These are phyloP conservation scores for Camelus bactrianus DNA, from an alignment of 2,113 vertebrate species.

Conservation along the genomic window DNA sequence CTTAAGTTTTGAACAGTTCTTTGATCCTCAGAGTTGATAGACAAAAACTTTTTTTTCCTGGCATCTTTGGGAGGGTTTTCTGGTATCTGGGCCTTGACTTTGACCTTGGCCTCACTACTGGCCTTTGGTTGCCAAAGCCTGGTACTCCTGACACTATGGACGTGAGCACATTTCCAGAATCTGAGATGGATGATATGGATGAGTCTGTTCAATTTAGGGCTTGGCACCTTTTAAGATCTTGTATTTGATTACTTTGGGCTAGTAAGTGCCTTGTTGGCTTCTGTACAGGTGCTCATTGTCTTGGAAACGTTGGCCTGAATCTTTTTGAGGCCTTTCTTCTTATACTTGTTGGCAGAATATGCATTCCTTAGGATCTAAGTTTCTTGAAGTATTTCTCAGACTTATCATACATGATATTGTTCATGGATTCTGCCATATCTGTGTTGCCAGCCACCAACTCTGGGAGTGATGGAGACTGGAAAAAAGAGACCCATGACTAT, in stretches of 20 bases:
- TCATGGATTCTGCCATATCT: conserved; percentile 94
- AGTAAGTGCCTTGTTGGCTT: neutral
- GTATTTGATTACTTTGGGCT: conserved; percentile 37
- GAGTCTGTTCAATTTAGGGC: neutral
- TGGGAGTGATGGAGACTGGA: neutral
- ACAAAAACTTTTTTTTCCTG: neutral
- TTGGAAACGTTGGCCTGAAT: conserved; percentile 85
- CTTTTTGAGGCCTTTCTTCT: conserved; percentile 93
- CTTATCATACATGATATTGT: conserved; percentile 94
- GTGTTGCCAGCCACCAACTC: conserved; percentile 58
- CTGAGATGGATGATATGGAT: neutral
- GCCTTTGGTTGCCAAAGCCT: conserved; percentile 4
- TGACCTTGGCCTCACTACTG: neutral
- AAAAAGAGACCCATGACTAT: neutral
- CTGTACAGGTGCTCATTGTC: conserved; percentile 20
- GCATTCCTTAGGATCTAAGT: conserved; percentile 93
- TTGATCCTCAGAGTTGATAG: conserved; percentile 13
- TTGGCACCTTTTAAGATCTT: conserved; percentile 21
- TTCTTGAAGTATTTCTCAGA: conserved; percentile 96
- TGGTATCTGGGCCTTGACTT: neutral
- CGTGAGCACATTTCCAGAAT: neutral
- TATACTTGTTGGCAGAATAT: conserved; percentile 97
- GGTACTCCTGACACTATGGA: neutral
- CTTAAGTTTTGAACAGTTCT: conserved; percentile 13
- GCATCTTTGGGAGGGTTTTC: neutral